Base-by-base conservation (phyloP, 2,888 invertebrate genomes). In the Andrena haemorrhoa region DNA sequence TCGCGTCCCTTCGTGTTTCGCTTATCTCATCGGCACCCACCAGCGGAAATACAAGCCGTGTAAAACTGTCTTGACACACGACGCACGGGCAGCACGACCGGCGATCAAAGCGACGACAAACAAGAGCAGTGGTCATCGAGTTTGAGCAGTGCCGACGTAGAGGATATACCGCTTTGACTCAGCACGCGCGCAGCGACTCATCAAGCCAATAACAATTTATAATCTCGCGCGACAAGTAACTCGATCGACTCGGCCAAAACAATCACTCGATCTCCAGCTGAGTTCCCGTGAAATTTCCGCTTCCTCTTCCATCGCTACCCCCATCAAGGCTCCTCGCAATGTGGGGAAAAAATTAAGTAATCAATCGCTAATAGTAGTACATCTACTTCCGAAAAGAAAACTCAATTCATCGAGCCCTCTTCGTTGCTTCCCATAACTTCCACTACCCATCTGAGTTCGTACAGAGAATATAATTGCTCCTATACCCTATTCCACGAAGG, bases 31-130 rank as follows among this genome's bases (percentile, higher is more conserved):
- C 79, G 73, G 82, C 82, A 76, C 78, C 70, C 82, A 74, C 78
- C 58, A 74, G 51, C 64, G 47, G 63, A 58, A 60, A 66, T 58
- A 75, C 68, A 47, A 60, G 49, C 70, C 60, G 60, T 72, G 82
- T 29, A 78, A 82, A 78, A 80, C 70, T 63, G 73, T 69, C 70
- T 33, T 61, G 81, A 75, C 64, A 75, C 75, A 79, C 73, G 63
- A 75, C 51, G 64, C 60, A 66, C 66, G 56, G 65, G 12, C 70
- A 61, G 63, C 66, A 79, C 56, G 64, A 35, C 68, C 77, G 83
- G 58, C 76, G 86, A 86, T 81, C 86, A 86, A 86, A 83, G 76
- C 79, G 68, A 86, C 77, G 77, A 75, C 83, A 74, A 82, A 76
- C 81, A 76, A 76, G 83, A 83, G 73, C 82, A 75, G 49, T 58